phyloP scores from a whole-genome alignment of 2,797 vertebrate genomes.

The Lycodopsis pacificus region DNA sequence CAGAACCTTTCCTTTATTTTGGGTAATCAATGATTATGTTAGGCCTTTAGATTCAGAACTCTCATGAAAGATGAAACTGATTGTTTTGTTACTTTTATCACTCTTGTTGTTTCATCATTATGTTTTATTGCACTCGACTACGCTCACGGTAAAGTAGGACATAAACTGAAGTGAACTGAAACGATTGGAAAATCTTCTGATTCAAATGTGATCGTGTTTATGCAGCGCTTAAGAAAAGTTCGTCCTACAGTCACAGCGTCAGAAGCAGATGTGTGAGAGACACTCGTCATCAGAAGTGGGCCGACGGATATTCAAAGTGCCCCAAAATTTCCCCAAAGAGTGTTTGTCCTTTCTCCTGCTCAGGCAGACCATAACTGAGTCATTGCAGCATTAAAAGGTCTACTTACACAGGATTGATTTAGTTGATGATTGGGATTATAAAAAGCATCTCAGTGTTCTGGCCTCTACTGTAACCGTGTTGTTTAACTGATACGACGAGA shows the following conservation, averaged over 20 bases:
- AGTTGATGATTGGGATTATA: constrained; percentile 10
- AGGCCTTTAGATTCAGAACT: neutral
- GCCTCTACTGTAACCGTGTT: neutral
- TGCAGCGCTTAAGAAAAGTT: neutral
- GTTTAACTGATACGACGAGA: neutral
- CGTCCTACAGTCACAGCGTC: neutral
- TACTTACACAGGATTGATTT: constrained; percentile 24
- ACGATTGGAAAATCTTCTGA: neutral
- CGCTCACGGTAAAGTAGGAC: neutral
- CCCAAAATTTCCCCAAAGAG: constrained; percentile 73
- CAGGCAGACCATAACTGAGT: constrained; percentile 70
- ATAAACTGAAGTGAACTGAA: neutral
- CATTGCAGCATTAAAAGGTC: constrained; percentile 60
- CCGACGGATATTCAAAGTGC: constrained; percentile 74
- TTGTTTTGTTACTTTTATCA: neutral
- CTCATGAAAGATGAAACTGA: neutral
- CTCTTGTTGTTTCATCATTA: constrained; percentile 9
- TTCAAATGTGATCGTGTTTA: neutral
- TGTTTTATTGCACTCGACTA: constrained; percentile 14
- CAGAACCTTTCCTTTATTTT: neutral
- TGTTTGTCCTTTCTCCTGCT: constrained; percentile 75
- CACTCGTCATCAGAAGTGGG: constrained; percentile 41
- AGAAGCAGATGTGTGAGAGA: constrained; percentile 21
- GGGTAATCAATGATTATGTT: neutral
- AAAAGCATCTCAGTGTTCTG: neutral